Evolutionary conservation across 2,113 vertebrate species (phyloP), one percentile per base, ranked within the genome.

Genomic region (Pluvianellus socialis): DNA sequence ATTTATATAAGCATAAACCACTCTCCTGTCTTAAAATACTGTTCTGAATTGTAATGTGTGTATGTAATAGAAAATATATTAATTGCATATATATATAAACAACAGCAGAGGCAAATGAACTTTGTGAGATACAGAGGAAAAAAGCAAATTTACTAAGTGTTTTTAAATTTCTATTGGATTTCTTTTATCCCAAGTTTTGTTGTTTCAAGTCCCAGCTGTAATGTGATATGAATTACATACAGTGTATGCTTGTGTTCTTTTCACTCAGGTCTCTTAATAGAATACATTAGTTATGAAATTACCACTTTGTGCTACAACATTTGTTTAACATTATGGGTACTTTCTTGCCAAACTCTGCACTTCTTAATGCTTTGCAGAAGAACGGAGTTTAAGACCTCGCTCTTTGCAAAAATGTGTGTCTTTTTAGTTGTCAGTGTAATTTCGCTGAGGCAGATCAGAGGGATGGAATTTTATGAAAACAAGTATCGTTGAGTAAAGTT

Each of bases 311-410:
- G 44, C 67, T 77, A 7, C 42, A 76, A 53, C 82, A 86, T 90
- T 96, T 92, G 79, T 88, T 96, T 96, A 86, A 50, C 56, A 77
- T 95, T 92, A 93, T 13, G 22, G 20, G 6, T 62, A 19, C n/a
- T 47, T 92, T 77, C 85, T 50, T 62, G 74, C 58, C 92, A 77
- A 73, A 86, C 45, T 90, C 93, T 71, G 47, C 71, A 53, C 61
- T 76, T 44, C 63, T 75, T 90, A 88, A 79, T 82, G 58, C 76
- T 88, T 86, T 90, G 42, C 88, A 95, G 53, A 94, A 88, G 45
- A 89, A 49, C 8, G 14, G 52, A n/a, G 17, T 53, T 62, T 90
- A 77, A 75, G 56, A 63, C 16, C 33, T 83, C 56, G 27, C 71
- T 83, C 28, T 76, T 83, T 83, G 49, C 38, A 93, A 88, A 93